Conservation (phyloP, 1,140 invertebrate genomes). For the Aradophagus sp. region DNA sequence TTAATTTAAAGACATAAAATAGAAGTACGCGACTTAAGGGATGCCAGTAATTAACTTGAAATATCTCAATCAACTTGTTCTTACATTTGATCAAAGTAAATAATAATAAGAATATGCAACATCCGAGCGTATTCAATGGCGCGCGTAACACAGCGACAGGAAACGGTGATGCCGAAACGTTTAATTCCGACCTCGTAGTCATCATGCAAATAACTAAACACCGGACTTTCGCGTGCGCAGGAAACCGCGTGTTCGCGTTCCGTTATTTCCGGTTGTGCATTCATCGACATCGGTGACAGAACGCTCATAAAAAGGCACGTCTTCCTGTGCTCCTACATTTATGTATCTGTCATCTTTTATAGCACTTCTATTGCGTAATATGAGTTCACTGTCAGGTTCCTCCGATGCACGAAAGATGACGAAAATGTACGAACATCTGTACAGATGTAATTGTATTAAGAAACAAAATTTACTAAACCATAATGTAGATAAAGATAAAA, state of each 20-base stretch:
- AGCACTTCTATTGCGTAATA: no score
- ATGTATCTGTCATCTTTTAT: no score
- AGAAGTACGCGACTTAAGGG: background rate
- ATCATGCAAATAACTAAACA: conserved; percentile 49
- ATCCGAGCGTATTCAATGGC: conserved; percentile 33
- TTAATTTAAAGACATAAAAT: no score
- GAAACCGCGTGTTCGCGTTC: conserved; percentile 66
- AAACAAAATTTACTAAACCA: no score
- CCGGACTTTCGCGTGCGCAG: conserved; percentile 51
- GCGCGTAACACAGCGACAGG: conserved; percentile 39
- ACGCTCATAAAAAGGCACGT: conserved; percentile 17
- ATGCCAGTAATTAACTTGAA: background rate
- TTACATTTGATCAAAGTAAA: background rate
- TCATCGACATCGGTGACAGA: conserved; percentile 40
- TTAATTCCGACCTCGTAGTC: conserved; percentile 60
- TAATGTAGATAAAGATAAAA: no score
- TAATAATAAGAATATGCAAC: conserved; percentile 21
- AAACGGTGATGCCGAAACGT: conserved; percentile 41
- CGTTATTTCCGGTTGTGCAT: conserved; percentile 69
- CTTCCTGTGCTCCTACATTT: conserved; percentile 31
- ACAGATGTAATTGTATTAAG: no score
- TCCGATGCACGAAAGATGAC: no score
- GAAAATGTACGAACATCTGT: no score
- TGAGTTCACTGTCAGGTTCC: no score
- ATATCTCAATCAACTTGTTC: conserved; percentile 14